Conservation (phyloP, 2,113 vertebrate species). For the Cranoglanis bouderius region DNA sequence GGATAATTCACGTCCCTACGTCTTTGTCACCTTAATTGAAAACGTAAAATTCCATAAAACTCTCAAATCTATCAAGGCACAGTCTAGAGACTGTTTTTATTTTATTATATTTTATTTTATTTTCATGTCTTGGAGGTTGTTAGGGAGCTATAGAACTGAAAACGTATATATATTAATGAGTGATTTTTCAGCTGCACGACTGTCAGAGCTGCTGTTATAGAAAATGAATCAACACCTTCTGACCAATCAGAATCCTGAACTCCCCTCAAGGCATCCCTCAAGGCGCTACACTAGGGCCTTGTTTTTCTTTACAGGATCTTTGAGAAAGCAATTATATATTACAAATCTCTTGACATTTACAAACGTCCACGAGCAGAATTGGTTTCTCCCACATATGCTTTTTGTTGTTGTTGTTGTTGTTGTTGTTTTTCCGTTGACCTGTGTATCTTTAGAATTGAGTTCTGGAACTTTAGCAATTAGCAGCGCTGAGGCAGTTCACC, state of each 20-base stretch:
- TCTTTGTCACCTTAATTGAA: neutral
- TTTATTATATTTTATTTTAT: no score
- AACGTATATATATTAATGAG: no score
- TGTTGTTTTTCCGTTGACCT: neutral
- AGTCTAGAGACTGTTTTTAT: neutral
- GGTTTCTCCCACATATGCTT: neutral
- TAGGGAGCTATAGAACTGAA: neutral
- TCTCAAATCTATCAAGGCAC: neutral
- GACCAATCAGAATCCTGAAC: neutral
- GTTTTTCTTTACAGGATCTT: neutral
- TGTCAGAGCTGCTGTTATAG: neutral
- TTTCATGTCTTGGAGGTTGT: neutral
- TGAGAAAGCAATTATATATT: neutral
- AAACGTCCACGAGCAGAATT: neutral
- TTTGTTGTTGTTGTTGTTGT: neutral
- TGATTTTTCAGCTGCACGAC: no score
- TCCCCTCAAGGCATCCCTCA: neutral
- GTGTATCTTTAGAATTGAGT: neutral
- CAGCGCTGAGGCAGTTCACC: neutral
- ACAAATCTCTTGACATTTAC: constrained; percentile 9
- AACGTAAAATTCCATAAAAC: neutral
- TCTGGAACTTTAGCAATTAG: neutral
- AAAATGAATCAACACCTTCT: neutral
- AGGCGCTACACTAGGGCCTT: neutral
- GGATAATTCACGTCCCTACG: neutral